These are phyloP conservation scores for Clitarchus hookeri DNA, from an alignment of 2,888 invertebrate species.

Conservation along the genomic window DNA sequence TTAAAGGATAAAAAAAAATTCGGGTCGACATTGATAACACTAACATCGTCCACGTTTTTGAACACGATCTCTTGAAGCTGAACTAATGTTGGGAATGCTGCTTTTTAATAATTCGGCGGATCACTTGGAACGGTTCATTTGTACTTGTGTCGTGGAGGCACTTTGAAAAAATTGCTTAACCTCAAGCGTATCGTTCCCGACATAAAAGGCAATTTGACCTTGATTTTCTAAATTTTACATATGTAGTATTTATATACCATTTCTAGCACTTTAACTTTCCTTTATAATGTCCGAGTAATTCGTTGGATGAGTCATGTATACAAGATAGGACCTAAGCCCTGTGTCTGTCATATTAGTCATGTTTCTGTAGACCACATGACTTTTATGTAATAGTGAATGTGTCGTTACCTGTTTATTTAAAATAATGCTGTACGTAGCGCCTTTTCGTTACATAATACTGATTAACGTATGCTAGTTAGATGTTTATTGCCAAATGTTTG, in stretches of 20 bases:
- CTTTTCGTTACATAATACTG: background rate
- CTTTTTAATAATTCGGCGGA: too few species aligned
- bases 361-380: background rate
- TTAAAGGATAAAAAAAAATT: too few species aligned
- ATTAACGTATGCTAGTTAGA: background rate
- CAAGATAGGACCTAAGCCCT: background rate
- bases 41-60: too few species aligned
- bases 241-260: background rate
- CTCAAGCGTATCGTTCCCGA: too few species aligned
- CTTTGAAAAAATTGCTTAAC: too few species aligned
- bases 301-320: background rate
- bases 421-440: background rate
- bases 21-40: too few species aligned
- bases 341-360: background rate
- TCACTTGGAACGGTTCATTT: too few species aligned
- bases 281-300: background rate
- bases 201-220: background rate
- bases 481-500: background rate
- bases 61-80: too few species aligned
- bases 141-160: too few species aligned
- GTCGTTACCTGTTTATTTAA: background rate
- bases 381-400: background rate
- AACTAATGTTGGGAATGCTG: too few species aligned
- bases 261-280: background rate
- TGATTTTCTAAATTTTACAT: background rate